Evolutionary conservation across 2,797 vertebrate genomes (phyloP), one percentile per base, ranked within the genome.

Genomic region (Diplodus sargus): DNA sequence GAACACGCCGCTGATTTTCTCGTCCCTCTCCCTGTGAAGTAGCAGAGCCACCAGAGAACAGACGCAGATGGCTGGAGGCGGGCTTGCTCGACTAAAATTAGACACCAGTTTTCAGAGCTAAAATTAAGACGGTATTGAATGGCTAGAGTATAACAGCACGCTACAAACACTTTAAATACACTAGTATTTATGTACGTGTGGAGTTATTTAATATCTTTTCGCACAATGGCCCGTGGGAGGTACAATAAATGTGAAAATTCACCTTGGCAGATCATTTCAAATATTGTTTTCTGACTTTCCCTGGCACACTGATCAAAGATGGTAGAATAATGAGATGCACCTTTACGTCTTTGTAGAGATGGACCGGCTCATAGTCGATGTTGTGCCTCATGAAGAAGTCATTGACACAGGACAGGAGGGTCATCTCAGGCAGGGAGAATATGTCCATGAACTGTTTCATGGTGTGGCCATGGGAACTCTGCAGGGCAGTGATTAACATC

Each of bases 371-470:
- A 0, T 99, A 99, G 88, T 99, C 98, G 2, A 99, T 98, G 85
- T 98, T 99, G 95, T 99, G 97, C 88, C 92, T 97, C 93, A 99
- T 96, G 89, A 99, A 99, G 93, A 99, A 97, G 30, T 99, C 98
- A 2, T 97, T 99, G 87, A 99, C 98, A 6, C 97, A 99, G 16
- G 95, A 99, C 59, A 99, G 94, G 28, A 99, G 96, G 1, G 95
- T 97, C 98, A 99, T 99, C 94, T 99, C 98, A 0, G 98, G 98
- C 84, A 99, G 92, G 11, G 98, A 99, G 94, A 99, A 99, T 82
- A 99, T 99, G 91, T 99, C 98, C 98, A 99, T 99, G 94, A 97
- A 99, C 91, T 99, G 98, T 74, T 99, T 99, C 97, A 99, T 98
- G 61, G 96, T 96, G 87, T 97, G 97, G 56, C 98, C 97, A 1